These are phyloP conservation scores for Acrobasis suavella DNA, from an alignment of 2,888 invertebrate species.

Conservation along the genomic window DNA sequence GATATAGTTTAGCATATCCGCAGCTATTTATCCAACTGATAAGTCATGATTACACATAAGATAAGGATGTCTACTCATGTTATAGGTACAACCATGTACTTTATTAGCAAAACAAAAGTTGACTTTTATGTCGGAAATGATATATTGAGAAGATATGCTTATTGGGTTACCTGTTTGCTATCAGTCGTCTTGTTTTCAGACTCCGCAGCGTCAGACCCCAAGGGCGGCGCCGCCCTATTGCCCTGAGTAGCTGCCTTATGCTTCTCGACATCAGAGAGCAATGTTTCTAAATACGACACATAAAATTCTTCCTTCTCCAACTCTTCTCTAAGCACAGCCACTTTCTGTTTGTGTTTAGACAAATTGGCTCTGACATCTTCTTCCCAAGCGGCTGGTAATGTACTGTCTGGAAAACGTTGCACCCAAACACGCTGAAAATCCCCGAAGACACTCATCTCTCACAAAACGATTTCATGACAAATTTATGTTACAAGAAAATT, in stretches of 20 bases:
- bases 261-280: conserved; percentile 92
- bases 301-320: conserved; percentile 95
- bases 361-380: conserved; percentile 95
- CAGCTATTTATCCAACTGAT: conserved; percentile 7
- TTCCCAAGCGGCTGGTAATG: conserved; percentile 95
- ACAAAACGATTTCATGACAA: conserved; percentile 81
- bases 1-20: conserved; percentile 11
- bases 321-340: conserved; percentile 90
- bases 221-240: conserved; percentile 78
- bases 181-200: conserved; percentile 73
- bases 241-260: conserved; percentile 84
- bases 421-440: conserved; percentile 96
- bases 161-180: conserved; percentile 68
- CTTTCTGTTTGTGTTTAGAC: conserved; percentile 94
- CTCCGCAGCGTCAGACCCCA: conserved; percentile 67
- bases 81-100: background rate
- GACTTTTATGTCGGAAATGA: background rate
- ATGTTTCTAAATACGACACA: conserved; percentile 92
- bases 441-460: conserved; percentile 92
- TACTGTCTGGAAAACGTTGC: conserved; percentile 94
- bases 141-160: too few species aligned
- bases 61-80: conserved; percentile 7
- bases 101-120: background rate
- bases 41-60: conserved; percentile 6
- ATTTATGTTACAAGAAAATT: conserved; percentile 67